Conservation (phyloP, 2,888 invertebrate species). For the Ophonus ardosiacus region DNA sequence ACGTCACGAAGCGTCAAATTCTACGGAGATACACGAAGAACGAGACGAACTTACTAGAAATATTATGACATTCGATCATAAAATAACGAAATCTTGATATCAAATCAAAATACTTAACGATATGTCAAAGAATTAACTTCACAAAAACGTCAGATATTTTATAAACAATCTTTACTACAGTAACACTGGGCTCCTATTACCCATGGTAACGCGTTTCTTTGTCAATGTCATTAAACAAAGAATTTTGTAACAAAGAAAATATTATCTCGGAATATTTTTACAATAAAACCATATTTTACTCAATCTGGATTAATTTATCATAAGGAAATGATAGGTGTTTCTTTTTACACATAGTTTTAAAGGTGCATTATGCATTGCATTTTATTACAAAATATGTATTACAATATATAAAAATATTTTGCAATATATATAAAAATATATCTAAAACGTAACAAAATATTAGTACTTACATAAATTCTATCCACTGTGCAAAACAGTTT, state of each 20-base stretch:
- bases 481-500: not conserved
- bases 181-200: not conserved
- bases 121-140: not conserved
- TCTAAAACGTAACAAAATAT: not conserved
- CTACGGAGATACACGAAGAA: slow-evolving; percentile 60
- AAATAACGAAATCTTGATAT: slow-evolving; percentile 30
- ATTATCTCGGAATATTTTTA: not conserved
- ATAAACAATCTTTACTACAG: not conserved
- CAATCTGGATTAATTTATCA: not conserved
- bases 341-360: not conserved
- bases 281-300: not conserved
- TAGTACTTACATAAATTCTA: not conserved
- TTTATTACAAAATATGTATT: not conserved
- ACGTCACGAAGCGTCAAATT: slow-evolving; percentile 66
- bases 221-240: slow-evolving; percentile 58
- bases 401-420: not conserved
- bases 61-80: slow-evolving; percentile 41
- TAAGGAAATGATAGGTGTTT: not conserved
- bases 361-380: not conserved
- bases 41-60: slow-evolving; percentile 34
- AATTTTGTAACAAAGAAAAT: slow-evolving; percentile 49
- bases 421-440: not conserved
- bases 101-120: slow-evolving; percentile 8
- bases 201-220: slow-evolving; percentile 50
- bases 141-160: not conserved